Percentiles rank a stretch among this genome's conserved stretches.
phyloP scores from a whole-genome alignment of 2,797 vertebrate species.

The Tragelaphus oryx region DNA sequence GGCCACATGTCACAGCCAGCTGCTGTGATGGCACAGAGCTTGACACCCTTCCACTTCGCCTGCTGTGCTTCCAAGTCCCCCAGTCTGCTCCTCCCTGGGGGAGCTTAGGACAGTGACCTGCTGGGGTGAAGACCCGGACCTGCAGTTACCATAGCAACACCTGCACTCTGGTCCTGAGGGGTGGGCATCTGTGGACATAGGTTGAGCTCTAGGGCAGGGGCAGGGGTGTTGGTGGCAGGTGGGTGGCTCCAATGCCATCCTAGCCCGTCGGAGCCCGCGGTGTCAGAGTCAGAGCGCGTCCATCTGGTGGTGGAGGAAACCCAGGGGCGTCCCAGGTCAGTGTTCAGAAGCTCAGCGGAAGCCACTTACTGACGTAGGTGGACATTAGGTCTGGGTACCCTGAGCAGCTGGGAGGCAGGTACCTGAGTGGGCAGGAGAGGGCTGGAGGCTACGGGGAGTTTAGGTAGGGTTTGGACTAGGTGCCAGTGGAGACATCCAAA shows the following conservation, averaged over 20 bases:
- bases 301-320: background rate
- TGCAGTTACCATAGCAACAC: background rate
- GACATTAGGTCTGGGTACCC: background rate
- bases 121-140: background rate
- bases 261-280: background rate
- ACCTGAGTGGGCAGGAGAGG: background rate
- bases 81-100: background rate
- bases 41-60: conserved; percentile 55
- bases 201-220: background rate
- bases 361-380: background rate
- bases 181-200: background rate
- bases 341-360: background rate
- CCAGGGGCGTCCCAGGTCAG: background rate
- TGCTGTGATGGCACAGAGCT: conserved; percentile 60
- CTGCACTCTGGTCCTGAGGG: background rate
- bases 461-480: background rate
- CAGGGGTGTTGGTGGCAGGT: background rate
- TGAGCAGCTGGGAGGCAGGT: background rate
- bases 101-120: background rate
- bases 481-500: background rate
- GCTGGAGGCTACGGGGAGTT: background rate
- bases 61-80: conserved; percentile 16
- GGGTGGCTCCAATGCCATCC: background rate
- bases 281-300: background rate
- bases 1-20: conserved; percentile 44